Base-by-base conservation (phyloP, 2,113 vertebrate species). In the Pelobates fuscus region DNA sequence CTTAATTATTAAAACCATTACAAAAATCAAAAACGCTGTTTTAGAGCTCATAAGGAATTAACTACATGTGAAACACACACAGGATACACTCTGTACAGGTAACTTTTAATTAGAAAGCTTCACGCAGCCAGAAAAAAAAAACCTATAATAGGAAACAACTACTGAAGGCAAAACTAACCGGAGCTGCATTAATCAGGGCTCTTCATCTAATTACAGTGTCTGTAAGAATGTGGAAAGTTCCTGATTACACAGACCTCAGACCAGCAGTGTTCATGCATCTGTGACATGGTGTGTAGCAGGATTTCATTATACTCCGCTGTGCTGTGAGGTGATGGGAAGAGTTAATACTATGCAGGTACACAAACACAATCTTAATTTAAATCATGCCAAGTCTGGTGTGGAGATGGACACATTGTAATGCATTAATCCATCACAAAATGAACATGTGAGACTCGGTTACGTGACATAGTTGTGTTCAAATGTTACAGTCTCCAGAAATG, bases 181-280 rank as follows among this genome's bases (percentile, higher is more conserved):
- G 43, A 59, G 30, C 20, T 6, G 67, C n/a, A 37, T 70, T 23
- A 58, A 70, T 58, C 52, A 59, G 67, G 14, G 21, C 30, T 43
- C 67, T 69, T 18, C 27, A 69, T 10, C 29, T 69, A 69, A 69
- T 69, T 57, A 69, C 49, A 69, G 49, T 14, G 67, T 14, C 49
- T 37, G 27, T 41, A 37, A 21, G 21, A 30, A 25, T 30, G 57
- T n/a, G 21, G 5, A 4, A 30, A 69, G 29, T 17, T 5, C 21
- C 52, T 69, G 67, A 57, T 55, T 57, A 69, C 20, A 41, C 27
- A 32, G 18, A 55, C 17, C 18, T 5, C n/a, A 1, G 52, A 8
- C 52, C 52, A 5, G 20, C 18, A 21, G 2, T 11, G 21, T 21
- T 55, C 52, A 20, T 55, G n/a, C 52, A 5, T 12, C 52, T 20